Evolutionary conservation across 2,797 vertebrate species (phyloP), one percentile per base, ranked within the genome.

Genomic region (Ibycter americanus): DNA sequence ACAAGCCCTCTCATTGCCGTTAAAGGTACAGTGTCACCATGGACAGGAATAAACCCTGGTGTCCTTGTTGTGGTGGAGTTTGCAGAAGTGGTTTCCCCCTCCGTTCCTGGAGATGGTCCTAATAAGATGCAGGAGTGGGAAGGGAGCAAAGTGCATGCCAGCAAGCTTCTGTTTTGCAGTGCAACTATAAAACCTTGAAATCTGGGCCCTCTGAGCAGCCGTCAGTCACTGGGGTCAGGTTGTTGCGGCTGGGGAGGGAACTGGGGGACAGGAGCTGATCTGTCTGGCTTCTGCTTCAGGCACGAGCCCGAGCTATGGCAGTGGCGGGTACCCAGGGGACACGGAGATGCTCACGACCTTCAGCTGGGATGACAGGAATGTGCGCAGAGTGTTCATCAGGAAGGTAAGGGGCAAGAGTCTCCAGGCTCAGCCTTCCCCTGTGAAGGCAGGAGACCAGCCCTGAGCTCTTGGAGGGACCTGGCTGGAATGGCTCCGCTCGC

Each of bases 311-410:
- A 98, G 98, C 97, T 99, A 99, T 62, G 98, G 98, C 47, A 97
- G 94, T 0, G 95, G 97, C 1, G 96, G 93, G 16, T 98, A 98
- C 87, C 67, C 97, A 3, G 99, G 98, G 66, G 99, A 99, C 93
- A 98, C 97, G 2, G 99, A 99, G 97, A 98, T 98, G 96, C 98
- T 99, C 86, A 99, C 98, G 13, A 98, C 99, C 93, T 99, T 98
- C 97, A 98, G 97, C 88, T 99, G 99, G 99, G 99, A 99, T 4
- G 99, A 99, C 96, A 94, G 93, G 66, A 99, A 98, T 11, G 98
- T 99, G 95, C 98, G 99, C 73, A 98, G 98, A 72, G 95, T 99
- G 65, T 99, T 99, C 96, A 98, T 99, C 95, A 98, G 99, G 76
- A 99, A 99, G 99, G 99, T 99, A 98, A 97, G 92, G 76, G 34